Evolutionary conservation across 2,888 invertebrate genomes (phyloP), one percentile per base, ranked within the genome.

Genomic region (Rhaphigaster nebulosa): DNA sequence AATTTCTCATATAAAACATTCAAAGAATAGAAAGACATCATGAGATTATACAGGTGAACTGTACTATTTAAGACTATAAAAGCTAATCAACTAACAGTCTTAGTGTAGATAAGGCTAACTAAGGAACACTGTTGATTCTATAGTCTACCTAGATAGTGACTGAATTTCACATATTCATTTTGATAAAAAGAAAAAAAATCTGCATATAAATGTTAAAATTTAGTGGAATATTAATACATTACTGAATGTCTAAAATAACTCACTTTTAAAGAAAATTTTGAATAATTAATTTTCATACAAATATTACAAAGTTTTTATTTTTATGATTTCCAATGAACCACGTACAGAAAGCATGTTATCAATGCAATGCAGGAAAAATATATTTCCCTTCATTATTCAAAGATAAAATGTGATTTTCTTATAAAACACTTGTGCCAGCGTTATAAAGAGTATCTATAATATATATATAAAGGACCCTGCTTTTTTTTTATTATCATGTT

Each of bases 81-180:
- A 52, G n/a, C 89, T 89, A 89, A 70, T 45, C 50, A 70, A 89
- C 89, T 91, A 91, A 92, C 92, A 92, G 92, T 92, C 92, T 92
- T 92, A 91, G 92, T 92, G 91, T 91, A 91, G 90, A 90, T 92
- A 92, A 92, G 92, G 92, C 92, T 92, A 92, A 90, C 92, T 92
- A 92, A 91, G 91, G 91, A 92, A 92, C 92, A 91, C 87, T 91
- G 87, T 88, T 76, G 90, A 87, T 89, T 87, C 45, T 88, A 90
- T 88, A 92, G 91, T 91, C 91, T 80, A 90, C 90, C 60, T 90
- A 89, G 90, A 90, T 90, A 91, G 87, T 87, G 87, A 87, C 54
- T 52, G n/a, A 87, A 87, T 70, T 87, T 38, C 34, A n/a, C n/a
- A 76, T 45, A 84, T n/a, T 84, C n/a, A n/a, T 4, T 45, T 84